Evolutionary conservation across 1,140 invertebrate genomes (phyloP).

Genomic region (Drosophila sucinea): DNA sequence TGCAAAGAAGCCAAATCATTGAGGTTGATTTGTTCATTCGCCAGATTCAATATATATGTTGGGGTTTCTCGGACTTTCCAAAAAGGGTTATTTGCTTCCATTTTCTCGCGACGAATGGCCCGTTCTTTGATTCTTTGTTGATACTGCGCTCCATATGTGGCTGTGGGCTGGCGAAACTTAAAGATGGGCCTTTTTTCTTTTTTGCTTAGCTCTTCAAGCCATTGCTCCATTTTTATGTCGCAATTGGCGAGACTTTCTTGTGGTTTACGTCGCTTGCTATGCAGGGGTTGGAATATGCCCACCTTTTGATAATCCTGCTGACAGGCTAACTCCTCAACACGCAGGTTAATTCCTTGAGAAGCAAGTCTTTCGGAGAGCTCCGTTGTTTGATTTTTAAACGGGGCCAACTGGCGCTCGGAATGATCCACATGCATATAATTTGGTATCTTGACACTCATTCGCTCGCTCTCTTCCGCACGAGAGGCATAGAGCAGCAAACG

Average conservation of each 20-base stretch:
- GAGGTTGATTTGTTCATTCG: conserved; percentile 31
- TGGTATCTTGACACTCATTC: conserved; percentile 48
- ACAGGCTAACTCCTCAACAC: conserved; percentile 42
- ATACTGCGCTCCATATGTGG: conserved; percentile 44
- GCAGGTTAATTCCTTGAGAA: conserved; percentile 22
- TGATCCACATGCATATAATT: conserved; percentile 67
- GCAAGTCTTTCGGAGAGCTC: conserved; percentile 40
- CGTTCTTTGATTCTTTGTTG: conserved; percentile 15
- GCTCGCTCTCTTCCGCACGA: conserved; percentile 17
- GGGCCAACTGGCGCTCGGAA: conserved; percentile 50
- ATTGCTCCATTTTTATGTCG: conserved; percentile 40
- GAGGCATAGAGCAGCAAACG: conserved; percentile 49
- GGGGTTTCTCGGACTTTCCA: conserved; percentile 27
- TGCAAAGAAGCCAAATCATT: conserved; percentile 49
- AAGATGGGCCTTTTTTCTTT: conserved; percentile 46
- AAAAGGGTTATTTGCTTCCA: conserved; percentile 51
- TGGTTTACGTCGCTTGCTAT: not conserved
- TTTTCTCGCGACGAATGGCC: not conserved
- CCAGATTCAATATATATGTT: conserved; percentile 35
- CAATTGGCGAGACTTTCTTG: conserved; percentile 53
- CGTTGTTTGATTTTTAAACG: conserved; percentile 51
- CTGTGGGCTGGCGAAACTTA: conserved; percentile 32
- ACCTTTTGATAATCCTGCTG: conserved; percentile 39
- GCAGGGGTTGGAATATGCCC: conserved; percentile 50
- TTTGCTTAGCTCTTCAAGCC: conserved; percentile 39